These are phyloP conservation scores for Platygyra sinensis DNA, from an alignment of 64 coral and sea anemone species.

Conservation along the genomic window DNA sequence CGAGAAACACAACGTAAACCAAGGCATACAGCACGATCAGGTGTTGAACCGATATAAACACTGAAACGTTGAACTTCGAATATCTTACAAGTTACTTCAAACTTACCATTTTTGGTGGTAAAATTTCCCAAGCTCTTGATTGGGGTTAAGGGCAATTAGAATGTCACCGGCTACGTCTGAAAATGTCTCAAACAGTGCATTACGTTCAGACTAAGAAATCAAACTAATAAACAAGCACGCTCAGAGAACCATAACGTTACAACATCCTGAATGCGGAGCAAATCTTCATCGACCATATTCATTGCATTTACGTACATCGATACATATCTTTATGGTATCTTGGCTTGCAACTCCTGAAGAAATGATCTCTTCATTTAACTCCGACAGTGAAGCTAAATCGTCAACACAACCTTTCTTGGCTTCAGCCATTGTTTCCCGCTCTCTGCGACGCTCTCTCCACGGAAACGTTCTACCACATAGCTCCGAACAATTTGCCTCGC, in stretches of 20 bases:
- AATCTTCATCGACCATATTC: neutral
- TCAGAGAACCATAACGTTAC: neutral
- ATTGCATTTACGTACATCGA: conserved; percentile 65
- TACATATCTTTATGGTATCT: conserved; percentile 69
- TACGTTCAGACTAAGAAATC: neutral
- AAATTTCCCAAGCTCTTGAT: conserved; percentile 80
- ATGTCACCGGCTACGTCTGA: conserved; percentile 92
- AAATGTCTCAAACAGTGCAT: neutral
- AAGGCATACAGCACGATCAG: neutral
- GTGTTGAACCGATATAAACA: neutral
- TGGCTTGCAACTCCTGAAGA: conserved; percentile 67
- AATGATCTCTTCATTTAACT: conserved; percentile 70
- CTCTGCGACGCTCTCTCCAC: neutral
- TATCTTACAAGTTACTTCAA: neutral
- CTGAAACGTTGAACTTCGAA: neutral
- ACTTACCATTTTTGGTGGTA: conserved; percentile 79
- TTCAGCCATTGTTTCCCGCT: neutral
- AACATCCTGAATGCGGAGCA: neutral
- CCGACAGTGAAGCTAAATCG: conserved; percentile 76
- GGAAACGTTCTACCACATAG: neutral
- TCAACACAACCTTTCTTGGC: conserved; percentile 14
- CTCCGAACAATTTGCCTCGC: neutral
- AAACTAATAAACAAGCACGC: neutral
- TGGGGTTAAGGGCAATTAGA: conserved; percentile 87
- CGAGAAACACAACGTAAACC: too few relatives aligned